Evolutionary conservation across 2,888 invertebrate species (phyloP).

Genomic region (Scaptomyza cyrtandrae): DNA sequence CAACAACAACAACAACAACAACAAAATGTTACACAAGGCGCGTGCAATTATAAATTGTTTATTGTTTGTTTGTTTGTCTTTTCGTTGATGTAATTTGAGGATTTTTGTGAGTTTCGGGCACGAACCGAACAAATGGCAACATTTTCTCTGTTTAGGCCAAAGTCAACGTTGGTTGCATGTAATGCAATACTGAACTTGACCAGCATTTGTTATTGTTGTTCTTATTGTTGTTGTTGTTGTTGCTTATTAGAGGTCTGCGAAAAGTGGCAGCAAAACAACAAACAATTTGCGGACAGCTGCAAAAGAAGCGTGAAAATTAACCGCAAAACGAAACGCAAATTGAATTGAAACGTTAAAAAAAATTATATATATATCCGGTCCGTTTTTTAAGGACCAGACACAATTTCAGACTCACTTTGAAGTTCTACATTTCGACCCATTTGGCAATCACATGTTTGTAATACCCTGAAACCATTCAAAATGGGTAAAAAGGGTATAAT

Average conservation of each 20-base stretch:
- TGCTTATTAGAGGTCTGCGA: conserved; percentile 42
- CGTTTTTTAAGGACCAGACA: too few relatives aligned
- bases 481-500: background rate
- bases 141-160: conserved; percentile 41
- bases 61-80: conserved; percentile 27
- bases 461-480: too few relatives aligned
- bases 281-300: conserved; percentile 56
- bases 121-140: conserved; percentile 39
- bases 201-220: conserved; percentile 20
- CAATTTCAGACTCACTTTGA: too few relatives aligned
- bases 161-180: conserved; percentile 48
- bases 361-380: conserved; percentile 20
- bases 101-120: conserved; percentile 33
- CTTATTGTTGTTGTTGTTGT: conserved; percentile 2
- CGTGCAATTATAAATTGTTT: conserved; percentile 54
- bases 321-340: conserved; percentile 23
- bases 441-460: conserved; percentile 11
- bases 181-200: conserved; percentile 48
- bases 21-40: conserved; percentile 19
- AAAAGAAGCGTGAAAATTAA: conserved; percentile 56
- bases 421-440: background rate
- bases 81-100: conserved; percentile 47
- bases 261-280: conserved; percentile 71
- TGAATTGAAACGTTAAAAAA: conserved; percentile 3
- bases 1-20: background rate